Evolutionary conservation across 2,888 invertebrate species (phyloP), one percentile per base, ranked within the genome.

Genomic region (Dicyrtomina minuta): DNA sequence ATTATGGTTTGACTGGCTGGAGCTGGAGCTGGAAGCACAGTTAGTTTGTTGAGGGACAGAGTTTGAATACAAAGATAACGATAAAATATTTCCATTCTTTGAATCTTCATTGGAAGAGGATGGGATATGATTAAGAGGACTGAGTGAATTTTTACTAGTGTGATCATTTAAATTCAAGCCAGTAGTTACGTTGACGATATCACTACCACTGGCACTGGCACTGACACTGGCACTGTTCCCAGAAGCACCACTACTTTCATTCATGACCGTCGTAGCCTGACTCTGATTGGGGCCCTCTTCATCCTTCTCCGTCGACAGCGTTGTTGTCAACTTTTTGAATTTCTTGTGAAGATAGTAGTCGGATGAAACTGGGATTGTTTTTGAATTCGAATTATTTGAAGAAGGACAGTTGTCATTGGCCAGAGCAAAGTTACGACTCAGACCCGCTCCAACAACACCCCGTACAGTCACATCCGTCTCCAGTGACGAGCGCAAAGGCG

Each of bases 261-360:
- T 44, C 39, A 26, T 59, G 15, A 20, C 53, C 51, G 26, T 68
- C 43, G 49, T 51, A 10, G 39, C 17, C n/a, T n/a, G n/a, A n/a
- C n/a, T n/a, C n/a, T n/a, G n/a, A 46, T 33, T 66, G 3, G 6
- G 41, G 3, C 61, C 43, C 26, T 24, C 61, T 15, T 61, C 61
- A 43, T 70, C 71, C 24, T 39, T 65, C 43, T 66, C 70, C 46
- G 75, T 70, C 81, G 33, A 33, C 33, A 33, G 33, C 33, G 82
- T 83, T 79, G 87, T 88, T 81, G 89, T 91, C 85, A 92, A 88
- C 83, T 93, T 92, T 84, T 94, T 93, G 84, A 94, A 93, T 83
- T 93, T 94, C 83, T 94, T 94, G 83, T 94, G 93, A 82, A 92
- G 86, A 85, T 93, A 93, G 82, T 89, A 77, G 61, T 77, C 73